Evolutionary conservation across 2,797 vertebrate species (phyloP).

Genomic region (Tenualosa thibaudeaui): DNA sequence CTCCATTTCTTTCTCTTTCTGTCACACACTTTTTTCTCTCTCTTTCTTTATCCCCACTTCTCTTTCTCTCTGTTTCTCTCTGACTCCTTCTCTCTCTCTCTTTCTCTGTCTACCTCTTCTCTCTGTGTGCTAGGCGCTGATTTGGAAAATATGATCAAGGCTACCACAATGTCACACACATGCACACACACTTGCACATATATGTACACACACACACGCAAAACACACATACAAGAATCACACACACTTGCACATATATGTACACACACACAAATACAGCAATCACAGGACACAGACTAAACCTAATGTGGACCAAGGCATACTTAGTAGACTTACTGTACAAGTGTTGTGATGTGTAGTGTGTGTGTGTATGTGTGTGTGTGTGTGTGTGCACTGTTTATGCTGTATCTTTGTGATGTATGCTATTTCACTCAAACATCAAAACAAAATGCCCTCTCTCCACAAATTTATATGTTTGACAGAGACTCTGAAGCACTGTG

Average conservation of each 20-base stretch:
- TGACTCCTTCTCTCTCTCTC: not conserved
- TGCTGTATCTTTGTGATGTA: no score
- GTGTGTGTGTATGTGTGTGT: no score
- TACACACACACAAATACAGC: not conserved
- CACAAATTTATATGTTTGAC: no score
- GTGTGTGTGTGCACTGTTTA: no score
- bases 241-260: not conserved
- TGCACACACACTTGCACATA: not conserved
- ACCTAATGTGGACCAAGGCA: not conserved
- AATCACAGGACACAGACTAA: not conserved
- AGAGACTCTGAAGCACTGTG: no score
- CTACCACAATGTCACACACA: not conserved
- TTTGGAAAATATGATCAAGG: no score
- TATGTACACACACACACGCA: not conserved
- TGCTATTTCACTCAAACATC: no score
- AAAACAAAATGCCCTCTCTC: no score
- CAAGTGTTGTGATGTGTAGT: no score
- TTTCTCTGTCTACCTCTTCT: conserved; percentile 11
- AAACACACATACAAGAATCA: not conserved
- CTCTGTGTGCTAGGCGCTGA: not conserved
- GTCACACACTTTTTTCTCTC: not conserved
- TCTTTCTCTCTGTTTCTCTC: not conserved
- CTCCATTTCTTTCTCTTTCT: not conserved
- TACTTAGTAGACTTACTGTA: no score
- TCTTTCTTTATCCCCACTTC: not conserved